Evolutionary conservation across 2,797 vertebrate genomes (phyloP), one percentile per base, ranked within the genome.

Genomic region (Mormyrops boulengeri): DNA sequence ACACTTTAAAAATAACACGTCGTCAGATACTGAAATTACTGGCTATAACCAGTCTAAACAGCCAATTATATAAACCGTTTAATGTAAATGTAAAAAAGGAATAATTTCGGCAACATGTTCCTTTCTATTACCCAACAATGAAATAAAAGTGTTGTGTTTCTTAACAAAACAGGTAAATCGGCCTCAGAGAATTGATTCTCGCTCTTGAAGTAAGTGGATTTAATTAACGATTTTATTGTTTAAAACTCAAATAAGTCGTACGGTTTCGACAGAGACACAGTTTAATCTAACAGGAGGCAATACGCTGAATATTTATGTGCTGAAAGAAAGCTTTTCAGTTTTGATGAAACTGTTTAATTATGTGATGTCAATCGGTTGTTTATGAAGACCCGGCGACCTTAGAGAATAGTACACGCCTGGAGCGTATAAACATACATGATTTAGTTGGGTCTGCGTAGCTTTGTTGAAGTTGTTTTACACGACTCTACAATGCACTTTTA

Each of bases 301-400:
- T 52, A 41, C 57, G 30, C 26, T 50, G 82, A 66, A 69, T 62
- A 60, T 88, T 60, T 85, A 66, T 86, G 82, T 4, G 44, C 92
- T 92, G 44, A 85, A 89, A 85, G 41, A 60, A 85, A 85, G 50
- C 91, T 95, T 96, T 96, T 95, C 95, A 95, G 95, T 93, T 93
- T 95, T 47, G 96, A 95, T 95, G 95, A 95, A 88, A 95, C 96
- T 96, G 95, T 96, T 96, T 96, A 96, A 97, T 97, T 96, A 96
- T 95, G 95, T 94, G 94, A 95, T 96, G 95, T 95, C 95, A 96
- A 95, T 96, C 95, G 95, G 95, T 82, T 93, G 94, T 95, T 94
- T 95, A 96, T 96, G 95, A 96, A 97, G 96, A 96, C 95, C 95
- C 96, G 95, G 95, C 94, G 94, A 93, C 95, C 95, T 95, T 95